Evolutionary conservation across 2,888 invertebrate species (phyloP).

Genomic region (Eilema griseolum): DNA sequence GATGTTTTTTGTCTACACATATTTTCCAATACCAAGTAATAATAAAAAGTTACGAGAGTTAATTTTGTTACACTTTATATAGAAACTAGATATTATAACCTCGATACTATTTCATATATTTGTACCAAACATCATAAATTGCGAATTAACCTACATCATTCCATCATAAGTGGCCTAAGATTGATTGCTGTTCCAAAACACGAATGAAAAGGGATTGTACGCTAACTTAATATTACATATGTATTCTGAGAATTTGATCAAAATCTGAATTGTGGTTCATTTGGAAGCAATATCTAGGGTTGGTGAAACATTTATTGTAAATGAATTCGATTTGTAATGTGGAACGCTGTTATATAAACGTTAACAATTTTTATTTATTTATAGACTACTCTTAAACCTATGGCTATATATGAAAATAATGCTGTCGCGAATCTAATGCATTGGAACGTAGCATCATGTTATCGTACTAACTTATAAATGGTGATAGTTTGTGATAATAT

Average conservation of each 20-base stretch:
- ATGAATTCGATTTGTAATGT: conserved; percentile 10
- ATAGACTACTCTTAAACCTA: neutral
- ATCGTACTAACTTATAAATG: too few species aligned
- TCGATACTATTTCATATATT: neutral
- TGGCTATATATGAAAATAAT: neutral
- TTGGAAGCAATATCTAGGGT: conserved; percentile 7
- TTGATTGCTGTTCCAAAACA: conserved; percentile 1
- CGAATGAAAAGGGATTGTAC: neutral
- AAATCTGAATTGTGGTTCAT: conserved; percentile 15
- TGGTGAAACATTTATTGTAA: neutral
- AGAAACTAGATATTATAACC: neutral
- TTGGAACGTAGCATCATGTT: too few species aligned
- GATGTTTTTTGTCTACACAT: too few species aligned
- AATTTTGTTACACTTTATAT: too few species aligned
- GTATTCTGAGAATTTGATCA: conserved; percentile 3
- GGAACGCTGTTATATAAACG: neutral
- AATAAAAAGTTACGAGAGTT: too few species aligned
- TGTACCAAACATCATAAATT: conserved; percentile 8
- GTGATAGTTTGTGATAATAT: too few species aligned
- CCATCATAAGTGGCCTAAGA: neutral
- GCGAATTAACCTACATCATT: neutral
- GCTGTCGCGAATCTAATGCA: neutral
- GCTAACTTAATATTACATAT: neutral
- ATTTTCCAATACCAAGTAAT: too few species aligned
- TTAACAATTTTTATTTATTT: neutral